Base-by-base conservation (phyloP, 2,888 invertebrate species). In the Elegia similella region DNA sequence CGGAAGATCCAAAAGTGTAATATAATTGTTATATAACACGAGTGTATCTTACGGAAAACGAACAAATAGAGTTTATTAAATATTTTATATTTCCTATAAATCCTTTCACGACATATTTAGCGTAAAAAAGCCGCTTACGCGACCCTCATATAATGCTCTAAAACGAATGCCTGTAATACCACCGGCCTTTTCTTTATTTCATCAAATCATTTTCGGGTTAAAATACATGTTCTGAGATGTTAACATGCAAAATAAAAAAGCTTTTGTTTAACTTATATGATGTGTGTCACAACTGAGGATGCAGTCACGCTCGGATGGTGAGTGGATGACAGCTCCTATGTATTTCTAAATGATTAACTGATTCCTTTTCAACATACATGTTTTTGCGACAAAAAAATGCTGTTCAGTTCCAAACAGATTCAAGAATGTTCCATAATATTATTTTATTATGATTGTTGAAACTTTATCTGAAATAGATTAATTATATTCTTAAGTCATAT, bases 91-190 rank as follows among this genome's bases (percentile, higher is more conserved):
- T 59, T 55, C 46, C 42, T 10, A 56, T 34, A 54, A 58, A 59
- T 59, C 57, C 59, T 56, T 55, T 56, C 58, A 56, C 50, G 46
- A 52, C 56, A 59, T 59, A 58, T 59, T 56, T 58, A 43, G 59
- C 17, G 54, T 54, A 34, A 44, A 16, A 43, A 62, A 59, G 50
- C 55, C 58, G 58, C 58, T 62, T 62, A 59, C 46, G 59, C 50
- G 57, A 44, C 53, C 56, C 50, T 53, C 56, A 62, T 55, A 54
- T 53, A 54, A 32, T 32, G 32, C 12, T 55, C 32, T 54, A 17
- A 55, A 44, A 55, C 16, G 16, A 44, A 55, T 34, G 29, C 38
- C 1, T 38, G 13, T 0, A 47, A 47, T 47, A 47, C 29, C 7
- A 12, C 47, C 7, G 6, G 47, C 47, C 29, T 30, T 13, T n/a